Conservation (phyloP, 2,797 vertebrate species). For the Psittacula derbiana region DNA sequence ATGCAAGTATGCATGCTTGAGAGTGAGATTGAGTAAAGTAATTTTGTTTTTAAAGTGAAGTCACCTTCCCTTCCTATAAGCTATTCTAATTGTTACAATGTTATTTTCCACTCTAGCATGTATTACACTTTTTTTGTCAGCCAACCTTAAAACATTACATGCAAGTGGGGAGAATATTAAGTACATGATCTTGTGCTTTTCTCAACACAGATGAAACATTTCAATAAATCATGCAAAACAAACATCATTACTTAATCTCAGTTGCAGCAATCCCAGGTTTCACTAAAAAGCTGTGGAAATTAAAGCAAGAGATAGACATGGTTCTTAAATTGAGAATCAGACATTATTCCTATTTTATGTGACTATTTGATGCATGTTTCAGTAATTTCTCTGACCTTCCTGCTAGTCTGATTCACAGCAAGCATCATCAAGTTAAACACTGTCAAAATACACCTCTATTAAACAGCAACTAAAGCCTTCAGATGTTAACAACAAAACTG, state of each 20-base stretch:
- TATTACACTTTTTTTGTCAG: background rate
- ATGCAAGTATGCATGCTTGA: accelerated
- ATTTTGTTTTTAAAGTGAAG: background rate
- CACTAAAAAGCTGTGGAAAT: background rate
- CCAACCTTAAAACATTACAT: background rate
- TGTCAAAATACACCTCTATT: background rate
- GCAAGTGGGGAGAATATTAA: background rate
- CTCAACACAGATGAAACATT: background rate
- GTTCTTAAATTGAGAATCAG: background rate
- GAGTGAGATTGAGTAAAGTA: background rate
- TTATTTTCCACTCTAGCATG: background rate
- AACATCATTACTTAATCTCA: background rate
- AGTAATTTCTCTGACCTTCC: background rate
- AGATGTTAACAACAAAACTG: background rate
- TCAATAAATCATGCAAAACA: background rate
- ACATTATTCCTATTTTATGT: background rate
- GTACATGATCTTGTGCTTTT: background rate
- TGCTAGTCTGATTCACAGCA: background rate
- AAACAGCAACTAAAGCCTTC: background rate
- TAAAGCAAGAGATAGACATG: background rate
- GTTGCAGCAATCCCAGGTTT: background rate
- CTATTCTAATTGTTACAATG: background rate
- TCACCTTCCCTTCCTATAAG: background rate
- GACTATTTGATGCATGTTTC: background rate
- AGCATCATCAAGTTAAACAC: background rate